Base-by-base conservation (phyloP, 1,140 invertebrate genomes). In the Brachionus plicatilis region DNA sequence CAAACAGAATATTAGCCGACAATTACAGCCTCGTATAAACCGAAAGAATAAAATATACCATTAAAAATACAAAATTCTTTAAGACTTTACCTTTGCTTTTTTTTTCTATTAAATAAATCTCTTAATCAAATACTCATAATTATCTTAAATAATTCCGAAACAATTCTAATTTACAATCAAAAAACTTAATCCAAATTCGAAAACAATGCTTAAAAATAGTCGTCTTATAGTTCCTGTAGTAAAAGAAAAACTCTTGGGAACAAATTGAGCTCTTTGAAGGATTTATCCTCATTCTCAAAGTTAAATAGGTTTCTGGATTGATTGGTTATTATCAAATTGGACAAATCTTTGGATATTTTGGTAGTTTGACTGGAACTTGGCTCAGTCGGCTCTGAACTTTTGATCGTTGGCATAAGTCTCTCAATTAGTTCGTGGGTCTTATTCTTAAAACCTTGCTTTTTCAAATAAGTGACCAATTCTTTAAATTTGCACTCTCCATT, bases 211-310 rank as follows among this genome's bases (percentile, higher is more conserved):
- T 43, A 75, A 43, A 72, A 17, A 45, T 17, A 14, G 3, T 17
- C 17, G 9, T 43, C 1, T 50, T 41, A 82, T 11, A 33, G 37
- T 20, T 82, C 79, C 14, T 82, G 79, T 68, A 82, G 29, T 45
- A 82, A 20, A 20, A 82, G 45, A 82, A 82, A 82, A 24, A 82
- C 79, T 66, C 79, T 37, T 68, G 79, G 79, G 37, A 82, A 82
- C 41, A 82, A 27, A 82, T 82, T 82, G 3, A 82, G 14, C 24
- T 82, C 79, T 45, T 65, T 82, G 11, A 82, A 68, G 8, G 17
- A 65, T 45, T 65, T 65, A 37, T 47, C 11, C 12, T 76, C 45
- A 76, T 76, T 76, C 47, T 53, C 72, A 29, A 53, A 29, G 24
- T 47, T 76, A 76, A 76, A 50, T 50, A 76, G 50, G 47, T 76